phyloP scores from a whole-genome alignment of 2,888 invertebrate genomes.

The Monopis laevigella region DNA sequence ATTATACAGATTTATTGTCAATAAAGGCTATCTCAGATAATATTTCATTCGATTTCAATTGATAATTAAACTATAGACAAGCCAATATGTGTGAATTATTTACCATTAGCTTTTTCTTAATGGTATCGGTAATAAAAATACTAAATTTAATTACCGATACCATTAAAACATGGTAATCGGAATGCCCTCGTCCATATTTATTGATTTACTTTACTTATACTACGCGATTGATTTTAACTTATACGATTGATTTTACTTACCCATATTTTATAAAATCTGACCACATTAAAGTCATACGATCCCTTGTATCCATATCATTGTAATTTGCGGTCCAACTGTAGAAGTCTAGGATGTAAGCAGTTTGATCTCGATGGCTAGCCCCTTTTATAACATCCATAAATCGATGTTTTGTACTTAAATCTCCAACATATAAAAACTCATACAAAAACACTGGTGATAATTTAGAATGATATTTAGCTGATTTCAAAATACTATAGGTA shows the following conservation, averaged over 20 bases:
- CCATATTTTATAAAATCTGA: conserved; percentile 45
- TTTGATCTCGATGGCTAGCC: conserved; percentile 54
- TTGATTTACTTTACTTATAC: too few relatives aligned
- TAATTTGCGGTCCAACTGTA: conserved; percentile 33
- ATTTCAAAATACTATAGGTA: conserved; percentile 44
- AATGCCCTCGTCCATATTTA: too few relatives aligned
- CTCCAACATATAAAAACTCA: conserved; percentile 48
- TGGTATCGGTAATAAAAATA: too few relatives aligned
- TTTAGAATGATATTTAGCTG: conserved; percentile 37
- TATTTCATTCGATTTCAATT: too few relatives aligned
- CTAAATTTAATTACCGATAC: too few relatives aligned
- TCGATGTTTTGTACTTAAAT: conserved; percentile 38
- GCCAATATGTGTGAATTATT: too few relatives aligned
- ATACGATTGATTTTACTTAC: conserved; percentile 38
- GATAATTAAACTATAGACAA: too few relatives aligned
- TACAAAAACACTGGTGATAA: conserved; percentile 39
- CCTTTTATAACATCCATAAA: conserved; percentile 45
- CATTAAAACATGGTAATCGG: too few relatives aligned
- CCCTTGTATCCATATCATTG: conserved; percentile 42
- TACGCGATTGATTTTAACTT: too few relatives aligned
- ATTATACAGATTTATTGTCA: too few relatives aligned
- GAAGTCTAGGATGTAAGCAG: conserved; percentile 48
- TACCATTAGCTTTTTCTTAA: too few relatives aligned
- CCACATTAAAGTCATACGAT: conserved; percentile 51
- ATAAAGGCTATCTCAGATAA: too few relatives aligned